Conservation (phyloP, 1,140 invertebrate species). For the Drosophila orena region DNA sequence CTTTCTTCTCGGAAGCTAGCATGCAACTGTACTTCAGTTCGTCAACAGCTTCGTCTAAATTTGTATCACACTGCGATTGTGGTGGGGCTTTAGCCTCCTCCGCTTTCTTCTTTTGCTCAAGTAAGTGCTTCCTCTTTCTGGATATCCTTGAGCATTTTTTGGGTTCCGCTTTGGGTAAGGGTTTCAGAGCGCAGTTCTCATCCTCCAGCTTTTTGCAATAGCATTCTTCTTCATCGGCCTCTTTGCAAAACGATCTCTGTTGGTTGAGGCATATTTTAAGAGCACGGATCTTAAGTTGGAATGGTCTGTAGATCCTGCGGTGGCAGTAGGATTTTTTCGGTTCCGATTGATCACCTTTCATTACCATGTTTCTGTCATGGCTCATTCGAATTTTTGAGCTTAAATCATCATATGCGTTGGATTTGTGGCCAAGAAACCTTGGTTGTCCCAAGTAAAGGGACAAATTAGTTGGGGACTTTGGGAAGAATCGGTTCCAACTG, state of each 20-base stretch:
- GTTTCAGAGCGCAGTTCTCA: not conserved
- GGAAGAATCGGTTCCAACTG: slow-evolving; percentile 5
- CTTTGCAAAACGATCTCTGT: not conserved
- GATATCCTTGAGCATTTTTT: slow-evolving; percentile 1
- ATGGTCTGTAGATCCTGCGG: too few relatives aligned
- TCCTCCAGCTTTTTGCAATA: not conserved
- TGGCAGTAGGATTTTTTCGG: too few relatives aligned
- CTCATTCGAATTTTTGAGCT: not conserved
- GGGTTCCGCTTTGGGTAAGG: not conserved
- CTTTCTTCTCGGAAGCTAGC: not conserved
- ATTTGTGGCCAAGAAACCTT: not conserved
- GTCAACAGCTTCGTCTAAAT: not conserved
- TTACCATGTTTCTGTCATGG: too few relatives aligned
- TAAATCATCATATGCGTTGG: not conserved
- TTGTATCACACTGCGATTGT: not conserved
- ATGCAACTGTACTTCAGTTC: not conserved
- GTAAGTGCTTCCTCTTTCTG: slow-evolving; percentile 4
- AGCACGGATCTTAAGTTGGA: not conserved
- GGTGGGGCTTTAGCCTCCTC: not conserved
- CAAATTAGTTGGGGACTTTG: not conserved
- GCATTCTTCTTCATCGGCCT: not conserved
- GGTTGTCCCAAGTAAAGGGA: slow-evolving; percentile 3
- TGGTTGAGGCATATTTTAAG: not conserved
- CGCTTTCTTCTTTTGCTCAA: slow-evolving; percentile 2
- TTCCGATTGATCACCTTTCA: too few relatives aligned